phyloP scores from a whole-genome alignment of 2,888 invertebrate genomes.

The Abrostola triplasia region DNA sequence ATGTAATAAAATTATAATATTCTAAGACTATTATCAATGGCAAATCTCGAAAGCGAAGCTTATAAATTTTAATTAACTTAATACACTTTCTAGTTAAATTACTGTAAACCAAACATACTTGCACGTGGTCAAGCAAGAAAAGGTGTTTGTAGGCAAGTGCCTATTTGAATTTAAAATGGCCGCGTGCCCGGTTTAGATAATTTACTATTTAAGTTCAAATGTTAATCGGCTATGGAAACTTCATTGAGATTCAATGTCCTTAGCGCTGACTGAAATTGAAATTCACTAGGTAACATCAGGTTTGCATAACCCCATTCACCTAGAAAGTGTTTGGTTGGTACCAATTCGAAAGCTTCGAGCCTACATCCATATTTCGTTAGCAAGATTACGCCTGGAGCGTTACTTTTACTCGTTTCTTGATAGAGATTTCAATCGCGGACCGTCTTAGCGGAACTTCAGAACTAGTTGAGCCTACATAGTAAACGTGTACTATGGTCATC shows the following conservation, averaged over 20 bases:
- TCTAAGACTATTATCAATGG: slow-evolving; percentile 22
- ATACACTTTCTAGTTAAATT: slow-evolving; percentile 48
- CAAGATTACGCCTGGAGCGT: slow-evolving; percentile 79
- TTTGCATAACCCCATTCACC: slow-evolving; percentile 83
- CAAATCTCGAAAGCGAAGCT: slow-evolving; percentile 25
- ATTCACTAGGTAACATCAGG: slow-evolving; percentile 82
- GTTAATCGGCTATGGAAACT: slow-evolving; percentile 62
- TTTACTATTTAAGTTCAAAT: slow-evolving; percentile 58
- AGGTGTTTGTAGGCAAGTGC: slow-evolving; percentile 54
- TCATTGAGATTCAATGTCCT: slow-evolving; percentile 75
- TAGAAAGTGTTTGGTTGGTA: slow-evolving; percentile 83
- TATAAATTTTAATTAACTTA: slow-evolving; percentile 44
- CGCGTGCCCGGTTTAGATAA: slow-evolving; percentile 54
- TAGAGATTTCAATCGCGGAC: slow-evolving; percentile 74
- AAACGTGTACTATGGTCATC: slow-evolving; percentile 72
- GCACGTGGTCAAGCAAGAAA: slow-evolving; percentile 40
- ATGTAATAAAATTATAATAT: slow-evolving; percentile 24
- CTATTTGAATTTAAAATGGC: slow-evolving; percentile 49
- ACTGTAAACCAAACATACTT: slow-evolving; percentile 28
- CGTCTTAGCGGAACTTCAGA: slow-evolving; percentile 76
- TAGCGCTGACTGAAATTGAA: slow-evolving; percentile 75
- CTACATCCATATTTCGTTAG: slow-evolving; percentile 83
- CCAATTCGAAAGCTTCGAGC: slow-evolving; percentile 82
- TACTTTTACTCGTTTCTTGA: slow-evolving; percentile 81
- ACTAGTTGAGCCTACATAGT: slow-evolving; percentile 81